Percentiles rank a stretch among this genome's conserved stretches.
Evolutionary conservation across 2,113 vertebrate species (phyloP).

Genomic region (Rattus norvegicus): DNA sequence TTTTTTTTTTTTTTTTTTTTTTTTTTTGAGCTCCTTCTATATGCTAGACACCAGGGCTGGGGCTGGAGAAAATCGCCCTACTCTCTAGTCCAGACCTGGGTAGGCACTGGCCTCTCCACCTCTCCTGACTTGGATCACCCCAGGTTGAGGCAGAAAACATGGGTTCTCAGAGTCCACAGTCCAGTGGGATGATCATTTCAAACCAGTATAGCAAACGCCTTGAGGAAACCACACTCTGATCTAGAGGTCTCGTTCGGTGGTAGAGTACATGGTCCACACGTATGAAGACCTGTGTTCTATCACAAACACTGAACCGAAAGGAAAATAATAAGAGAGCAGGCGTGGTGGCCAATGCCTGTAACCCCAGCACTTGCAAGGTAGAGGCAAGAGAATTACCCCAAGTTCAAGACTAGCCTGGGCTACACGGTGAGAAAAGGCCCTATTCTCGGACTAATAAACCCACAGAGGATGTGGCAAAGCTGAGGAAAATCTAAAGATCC

Average conservation of each 20-base stretch:
- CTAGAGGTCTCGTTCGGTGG: neutral
- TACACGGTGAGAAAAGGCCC: neutral
- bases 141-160: no score
- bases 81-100: neutral
- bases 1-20: no score
- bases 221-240: neutral
- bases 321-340: neutral
- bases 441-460: no score
- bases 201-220: neutral
- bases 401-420: neutral
- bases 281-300: neutral
- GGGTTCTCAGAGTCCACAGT: neutral
- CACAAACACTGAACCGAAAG: neutral
- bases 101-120: neutral
- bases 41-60: neutral
- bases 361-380: neutral
- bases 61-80: neutral
- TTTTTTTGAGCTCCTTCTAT: neutral
- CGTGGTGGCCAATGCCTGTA: neutral
- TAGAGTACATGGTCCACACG: no score
- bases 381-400: neutral
- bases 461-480: neutral
- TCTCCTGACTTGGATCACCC: neutral
- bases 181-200: neutral
- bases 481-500: neutral